A percentile compares a stretch with the other conserved stretches of the same genome.
These are phyloP conservation scores for Eupeodes corollae DNA, from an alignment of 1,140 invertebrate genomes.

Conservation along the genomic window DNA sequence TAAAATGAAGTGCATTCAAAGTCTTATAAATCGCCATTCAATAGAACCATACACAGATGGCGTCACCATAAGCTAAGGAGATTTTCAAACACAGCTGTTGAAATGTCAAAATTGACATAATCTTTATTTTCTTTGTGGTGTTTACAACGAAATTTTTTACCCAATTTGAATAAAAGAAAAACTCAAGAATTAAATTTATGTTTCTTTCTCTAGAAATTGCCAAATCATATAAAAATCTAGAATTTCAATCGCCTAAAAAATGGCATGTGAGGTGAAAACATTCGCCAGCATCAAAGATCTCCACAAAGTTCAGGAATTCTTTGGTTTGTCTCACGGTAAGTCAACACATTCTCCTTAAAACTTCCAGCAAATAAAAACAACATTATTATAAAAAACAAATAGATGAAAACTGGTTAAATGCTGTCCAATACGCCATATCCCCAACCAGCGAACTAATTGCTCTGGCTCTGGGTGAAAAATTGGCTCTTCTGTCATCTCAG, in stretches of 20 bases:
- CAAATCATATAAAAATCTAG: neutral
- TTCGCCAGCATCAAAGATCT: conserved; percentile 53
- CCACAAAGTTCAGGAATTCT: conserved; percentile 44
- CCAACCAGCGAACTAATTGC: conserved; percentile 60
- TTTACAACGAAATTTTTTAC: no score
- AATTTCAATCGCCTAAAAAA: conserved; percentile 16
- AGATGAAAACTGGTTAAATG: conserved; percentile 61
- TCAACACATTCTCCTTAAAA: conserved; percentile 8
- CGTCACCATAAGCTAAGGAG: no score
- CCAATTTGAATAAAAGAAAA: no score
- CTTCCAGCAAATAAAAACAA: conserved; percentile 21
- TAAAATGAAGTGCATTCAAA: no score
- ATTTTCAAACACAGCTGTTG: no score
- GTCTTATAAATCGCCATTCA: no score
- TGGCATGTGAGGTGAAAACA: conserved; percentile 59
- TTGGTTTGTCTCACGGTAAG: conserved; percentile 38
- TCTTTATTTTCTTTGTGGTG: no score
- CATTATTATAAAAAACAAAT: conserved; percentile 10
- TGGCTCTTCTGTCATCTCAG: conserved; percentile 54
- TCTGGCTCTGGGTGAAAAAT: conserved; percentile 50
- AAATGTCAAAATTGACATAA: no score
- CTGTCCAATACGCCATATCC: conserved; percentile 58
- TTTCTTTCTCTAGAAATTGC: no score
- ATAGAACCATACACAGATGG: no score
- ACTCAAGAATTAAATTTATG: no score